Base-by-base conservation (phyloP, 2,888 invertebrate genomes). In the Coenonympha glycerion region DNA sequence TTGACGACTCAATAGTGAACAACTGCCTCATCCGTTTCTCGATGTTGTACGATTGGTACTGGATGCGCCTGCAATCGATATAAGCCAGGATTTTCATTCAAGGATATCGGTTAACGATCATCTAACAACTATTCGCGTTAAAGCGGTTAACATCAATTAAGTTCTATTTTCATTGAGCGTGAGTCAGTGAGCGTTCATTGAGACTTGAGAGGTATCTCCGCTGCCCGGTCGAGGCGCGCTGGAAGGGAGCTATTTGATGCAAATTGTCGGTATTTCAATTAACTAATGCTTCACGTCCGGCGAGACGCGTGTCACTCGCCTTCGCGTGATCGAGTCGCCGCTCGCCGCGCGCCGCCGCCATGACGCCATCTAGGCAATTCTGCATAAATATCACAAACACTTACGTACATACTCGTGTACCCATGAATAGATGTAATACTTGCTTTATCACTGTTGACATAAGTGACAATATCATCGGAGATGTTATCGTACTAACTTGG, bases 161-260 rank as follows among this genome's bases (percentile, higher is more conserved):
- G 76, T 73, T 73, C 72, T 75, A 78, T 81, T 73, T 77, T 78
- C 80, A 83, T 82, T 82, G 80, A 82, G 70, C 63, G 59, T 83
- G 84, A 83, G 73, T 82, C 81, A 79, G 66, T 68, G 63, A 68
- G 66, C 65, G 63, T 69, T 74, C 83, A 81, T 83, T 84, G 79
- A 84, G 75, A 71, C 81, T 83, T 84, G 79, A 84, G 75, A 71
- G 65, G 56, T 55, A 49, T 48, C 15, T 21, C n/a, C n/a, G n/a
- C n/a, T n/a, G n/a, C n/a, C n/a, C n/a, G n/a, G n/a, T n/a, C n/a
- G n/a, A n/a, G n/a, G n/a, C n/a, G n/a, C n/a, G n/a, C n/a, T n/a
- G n/a, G n/a, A n/a, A n/a, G n/a, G n/a, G 30, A 58, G 64, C 64
- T 64, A 63, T 68, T 66, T 63, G 63, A 77, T 75, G 76, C 72